Conservation (phyloP, 2,888 invertebrate genomes). For the Callimorpha dominula region DNA sequence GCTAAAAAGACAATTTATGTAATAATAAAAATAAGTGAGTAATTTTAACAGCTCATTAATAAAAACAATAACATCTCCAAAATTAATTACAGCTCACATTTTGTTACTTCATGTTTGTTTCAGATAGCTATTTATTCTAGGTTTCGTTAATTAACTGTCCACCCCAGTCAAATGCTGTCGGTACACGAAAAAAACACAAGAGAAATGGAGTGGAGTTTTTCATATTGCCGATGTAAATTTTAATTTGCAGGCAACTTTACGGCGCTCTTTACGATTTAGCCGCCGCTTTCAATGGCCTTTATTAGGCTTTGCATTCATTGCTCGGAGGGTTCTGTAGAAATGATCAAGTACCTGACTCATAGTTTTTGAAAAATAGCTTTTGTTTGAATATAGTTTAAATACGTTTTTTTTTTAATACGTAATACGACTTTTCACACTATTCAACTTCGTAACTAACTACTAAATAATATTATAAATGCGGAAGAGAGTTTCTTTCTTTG, state of each 20-base stretch:
- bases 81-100: slow-evolving; percentile 52
- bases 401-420: neutral
- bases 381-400: slow-evolving; percentile 5
- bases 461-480: no score
- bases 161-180: slow-evolving; percentile 77
- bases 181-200: slow-evolving; percentile 73
- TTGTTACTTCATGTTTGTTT: slow-evolving; percentile 65
- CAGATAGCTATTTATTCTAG: slow-evolving; percentile 76
- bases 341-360: slow-evolving; percentile 50
- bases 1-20: neutral
- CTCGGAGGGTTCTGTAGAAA: slow-evolving; percentile 63
- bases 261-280: slow-evolving; percentile 84
- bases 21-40: neutral
- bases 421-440: neutral
- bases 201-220: slow-evolving; percentile 79
- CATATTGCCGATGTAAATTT: slow-evolving; percentile 86
- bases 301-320: slow-evolving; percentile 80
- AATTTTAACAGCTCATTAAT: slow-evolving; percentile 17
- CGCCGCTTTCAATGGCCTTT: slow-evolving; percentile 80
- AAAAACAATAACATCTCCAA: slow-evolving; percentile 38
- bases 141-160: slow-evolving; percentile 83
- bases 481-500: no score
- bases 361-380: slow-evolving; percentile 22
- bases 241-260: slow-evolving; percentile 85
- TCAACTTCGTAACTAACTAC: no score